Conservation (phyloP, 2,797 vertebrate genomes). For the Spea hammondii region DNA sequence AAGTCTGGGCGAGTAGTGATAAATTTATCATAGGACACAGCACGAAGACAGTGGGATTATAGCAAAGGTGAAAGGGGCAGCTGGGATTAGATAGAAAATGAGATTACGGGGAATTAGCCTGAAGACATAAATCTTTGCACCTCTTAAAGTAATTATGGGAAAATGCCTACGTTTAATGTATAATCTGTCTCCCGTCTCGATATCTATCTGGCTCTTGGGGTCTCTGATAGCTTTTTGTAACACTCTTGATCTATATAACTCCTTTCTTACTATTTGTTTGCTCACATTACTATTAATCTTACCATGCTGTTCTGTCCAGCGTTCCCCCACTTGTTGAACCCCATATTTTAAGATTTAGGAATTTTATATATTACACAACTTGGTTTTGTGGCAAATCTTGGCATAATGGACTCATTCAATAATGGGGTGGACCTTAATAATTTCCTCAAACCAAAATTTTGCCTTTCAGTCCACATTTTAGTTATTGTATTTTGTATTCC, state of each 20-base stretch:
- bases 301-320: background rate
- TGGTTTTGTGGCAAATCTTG: too few relatives aligned
- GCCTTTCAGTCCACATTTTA: too few relatives aligned
- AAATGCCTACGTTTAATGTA: slow-evolving; percentile 32
- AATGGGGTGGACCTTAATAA: too few relatives aligned
- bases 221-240: slow-evolving; percentile 15
- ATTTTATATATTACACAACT: too few relatives aligned
- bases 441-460: too few relatives aligned
- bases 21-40: slow-evolving; percentile 37
- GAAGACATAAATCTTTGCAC: slow-evolving; percentile 42
- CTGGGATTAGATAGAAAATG: slow-evolving; percentile 41
- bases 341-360: too few relatives aligned
- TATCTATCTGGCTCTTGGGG: slow-evolving; percentile 19
- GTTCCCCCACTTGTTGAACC: background rate
- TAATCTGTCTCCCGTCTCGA: slow-evolving; percentile 29
- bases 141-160: slow-evolving; percentile 45
- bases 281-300: background rate
- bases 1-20: slow-evolving; percentile 24
- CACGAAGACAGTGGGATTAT: slow-evolving; percentile 32
- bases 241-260: background rate
- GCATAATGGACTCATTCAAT: too few relatives aligned
- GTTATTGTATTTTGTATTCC: too few relatives aligned
- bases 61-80: slow-evolving; percentile 37
- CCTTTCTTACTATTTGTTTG: background rate
- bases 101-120: slow-evolving; percentile 41